phyloP scores from a whole-genome alignment of 2,797 vertebrate genomes.

The Pangasius krempfi region DNA sequence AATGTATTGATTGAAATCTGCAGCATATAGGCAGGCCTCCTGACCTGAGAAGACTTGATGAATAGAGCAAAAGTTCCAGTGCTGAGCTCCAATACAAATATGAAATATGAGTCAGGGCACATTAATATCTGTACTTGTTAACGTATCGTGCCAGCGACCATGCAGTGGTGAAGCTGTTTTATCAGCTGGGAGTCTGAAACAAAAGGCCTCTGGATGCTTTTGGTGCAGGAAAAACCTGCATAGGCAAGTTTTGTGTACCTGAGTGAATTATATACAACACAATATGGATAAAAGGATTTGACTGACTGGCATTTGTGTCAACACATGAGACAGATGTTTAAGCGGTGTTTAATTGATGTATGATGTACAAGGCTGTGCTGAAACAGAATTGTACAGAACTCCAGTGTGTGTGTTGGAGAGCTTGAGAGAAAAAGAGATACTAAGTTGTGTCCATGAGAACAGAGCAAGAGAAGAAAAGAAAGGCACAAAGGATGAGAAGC shows the following conservation, averaged over 20 bases:
- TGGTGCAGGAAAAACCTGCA: conserved; percentile 37
- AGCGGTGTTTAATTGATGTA: conserved; percentile 64
- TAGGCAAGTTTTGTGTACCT: conserved; percentile 41
- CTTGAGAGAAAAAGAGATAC: conserved; percentile 2
- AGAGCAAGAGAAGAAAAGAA: conserved; percentile 38
- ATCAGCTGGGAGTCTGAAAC: conserved; percentile 44
- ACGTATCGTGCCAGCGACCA: conserved; percentile 19
- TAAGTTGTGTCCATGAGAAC: conserved; percentile 19
- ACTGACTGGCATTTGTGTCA: conserved; percentile 71
- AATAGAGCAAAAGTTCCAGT: conserved; percentile 29
- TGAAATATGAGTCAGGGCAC: conserved; percentile 35
- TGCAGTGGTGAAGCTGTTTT: conserved; percentile 33
- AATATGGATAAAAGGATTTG: conserved; percentile 60
- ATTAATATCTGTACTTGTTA: conserved; percentile 33
- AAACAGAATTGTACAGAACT: conserved; percentile 19
- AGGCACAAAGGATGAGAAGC: conserved; percentile 17
- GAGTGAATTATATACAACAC: conserved; percentile 16
- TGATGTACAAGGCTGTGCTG: conserved; percentile 67
- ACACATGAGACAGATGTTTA: conserved; percentile 57
- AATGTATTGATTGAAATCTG: background rate
- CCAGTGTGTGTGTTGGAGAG: conserved; percentile 33
- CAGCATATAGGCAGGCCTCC: background rate
- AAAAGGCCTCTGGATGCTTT: conserved; percentile 41
- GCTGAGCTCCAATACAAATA: conserved; percentile 17
- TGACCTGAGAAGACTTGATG: conserved; percentile 16